Percentiles rank a stretch among this genome's conserved stretches.
Evolutionary conservation across 2,113 vertebrate genomes (phyloP).

Genomic region (Anhinga rufa): DNA sequence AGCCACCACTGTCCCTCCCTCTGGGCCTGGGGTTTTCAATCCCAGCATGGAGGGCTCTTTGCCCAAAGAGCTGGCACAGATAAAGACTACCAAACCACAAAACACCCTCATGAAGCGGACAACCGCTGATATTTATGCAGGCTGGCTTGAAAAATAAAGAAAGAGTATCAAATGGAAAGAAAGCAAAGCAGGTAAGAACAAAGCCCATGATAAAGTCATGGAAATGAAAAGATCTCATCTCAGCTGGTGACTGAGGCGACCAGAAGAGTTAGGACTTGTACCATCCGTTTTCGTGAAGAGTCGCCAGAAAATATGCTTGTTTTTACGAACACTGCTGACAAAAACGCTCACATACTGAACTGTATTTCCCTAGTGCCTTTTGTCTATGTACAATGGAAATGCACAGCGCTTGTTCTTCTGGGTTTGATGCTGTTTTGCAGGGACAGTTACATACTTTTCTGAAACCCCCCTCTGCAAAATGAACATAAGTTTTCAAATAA

Average conservation of each 20-base stretch:
- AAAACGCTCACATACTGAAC: background rate
- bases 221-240: background rate
- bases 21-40: background rate
- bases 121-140: background rate
- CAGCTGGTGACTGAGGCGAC: background rate
- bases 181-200: background rate
- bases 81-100: background rate
- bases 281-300: accelerated
- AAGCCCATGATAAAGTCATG: background rate
- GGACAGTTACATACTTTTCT: background rate
- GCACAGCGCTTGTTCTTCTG: background rate
- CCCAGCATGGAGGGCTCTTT: background rate
- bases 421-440: background rate
- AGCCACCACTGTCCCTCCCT: background rate
- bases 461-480: background rate
- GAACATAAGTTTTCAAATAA: background rate
- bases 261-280: background rate
- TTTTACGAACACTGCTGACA: background rate
- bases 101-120: background rate
- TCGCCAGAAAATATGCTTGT: background rate
- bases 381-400: background rate
- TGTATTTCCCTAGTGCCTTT: background rate
- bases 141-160: background rate
- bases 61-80: background rate
- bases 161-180: background rate